A percentile compares a stretch with the other conserved stretches of the same genome.
Evolutionary conservation across 2,888 invertebrate genomes (phyloP).

Genomic region (Drosophila anomelani): DNA sequence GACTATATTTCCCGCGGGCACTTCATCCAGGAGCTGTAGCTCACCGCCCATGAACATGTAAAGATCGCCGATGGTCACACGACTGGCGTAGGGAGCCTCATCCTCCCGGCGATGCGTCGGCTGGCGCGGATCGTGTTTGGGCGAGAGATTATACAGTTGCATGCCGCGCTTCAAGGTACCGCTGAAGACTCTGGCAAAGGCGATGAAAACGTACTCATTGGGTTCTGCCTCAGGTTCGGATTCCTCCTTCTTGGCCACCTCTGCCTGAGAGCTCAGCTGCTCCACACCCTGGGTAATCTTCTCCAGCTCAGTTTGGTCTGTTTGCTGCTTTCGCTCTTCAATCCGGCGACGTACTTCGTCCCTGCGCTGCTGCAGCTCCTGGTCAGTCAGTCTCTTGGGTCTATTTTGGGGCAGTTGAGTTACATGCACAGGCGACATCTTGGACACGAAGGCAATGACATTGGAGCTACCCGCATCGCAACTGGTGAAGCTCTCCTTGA

Average conservation of each 20-base stretch:
- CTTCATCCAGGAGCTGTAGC: constrained; percentile 90
- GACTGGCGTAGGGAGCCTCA: constrained; percentile 82
- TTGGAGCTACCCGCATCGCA: constrained; percentile 90
- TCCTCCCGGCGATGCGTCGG: constrained; percentile 52
- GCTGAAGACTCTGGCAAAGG: constrained; percentile 96
- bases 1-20: constrained; percentile 95
- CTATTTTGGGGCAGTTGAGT: constrained; percentile 91
- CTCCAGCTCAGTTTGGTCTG: constrained; percentile 61
- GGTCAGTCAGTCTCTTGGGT: constrained; percentile 90
- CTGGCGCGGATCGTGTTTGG: constrained; percentile 92
- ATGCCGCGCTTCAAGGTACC: constrained; percentile 92
- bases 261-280: constrained; percentile 55
- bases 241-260: constrained; percentile 1
- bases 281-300: constrained; percentile 70
- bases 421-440: constrained; percentile 93
- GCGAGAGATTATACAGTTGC: constrained; percentile 92
- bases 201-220: constrained; percentile 89
- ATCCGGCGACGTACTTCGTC: constrained; percentile 89
- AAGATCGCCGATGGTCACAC: constrained; percentile 88
- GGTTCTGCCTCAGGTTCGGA: constrained; percentile 61
- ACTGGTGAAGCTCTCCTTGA: constrained; percentile 89
- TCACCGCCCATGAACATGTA: constrained; percentile 98
- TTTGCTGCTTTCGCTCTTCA: constrained; percentile 85
- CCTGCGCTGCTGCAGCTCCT: constrained; percentile 89
- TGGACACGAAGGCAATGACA: constrained; percentile 84